These are phyloP conservation scores for Corvus moneduloides DNA, from an alignment of 2,113 vertebrate species.

Conservation along the genomic window DNA sequence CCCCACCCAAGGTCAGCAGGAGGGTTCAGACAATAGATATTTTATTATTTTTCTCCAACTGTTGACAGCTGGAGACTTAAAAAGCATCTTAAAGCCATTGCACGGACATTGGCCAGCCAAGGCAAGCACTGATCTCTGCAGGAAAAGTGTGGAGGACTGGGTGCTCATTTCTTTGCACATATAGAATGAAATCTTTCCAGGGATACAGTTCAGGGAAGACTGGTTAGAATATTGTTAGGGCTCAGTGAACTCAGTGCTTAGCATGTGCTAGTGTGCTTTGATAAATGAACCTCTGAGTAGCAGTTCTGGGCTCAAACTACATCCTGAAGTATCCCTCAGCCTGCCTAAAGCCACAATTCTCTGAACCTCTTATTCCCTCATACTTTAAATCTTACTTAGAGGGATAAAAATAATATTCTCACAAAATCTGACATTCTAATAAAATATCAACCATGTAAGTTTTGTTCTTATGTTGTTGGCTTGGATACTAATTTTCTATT, in stretches of 20 bases:
- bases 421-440: neutral
- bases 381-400: neutral
- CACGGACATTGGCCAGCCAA: neutral
- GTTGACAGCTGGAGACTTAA: neutral
- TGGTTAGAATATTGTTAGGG: neutral
- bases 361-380: neutral
- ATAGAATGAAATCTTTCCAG: neutral
- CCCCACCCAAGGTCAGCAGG: neutral
- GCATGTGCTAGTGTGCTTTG: neutral
- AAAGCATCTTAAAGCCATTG: neutral
- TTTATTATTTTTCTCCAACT: neutral
- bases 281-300: neutral
- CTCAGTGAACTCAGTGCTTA: neutral
- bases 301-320: neutral
- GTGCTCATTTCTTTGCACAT: neutral
- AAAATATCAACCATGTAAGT: neutral
- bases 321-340: neutral
- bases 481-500: neutral
- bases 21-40: neutral
- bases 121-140: neutral
- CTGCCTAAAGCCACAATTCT: neutral
- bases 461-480: neutral
- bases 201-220: neutral
- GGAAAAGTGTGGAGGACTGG: neutral
- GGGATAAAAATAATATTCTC: neutral